phyloP scores from a whole-genome alignment of 2,888 invertebrate genomes.

The Lasioglossum morio region DNA sequence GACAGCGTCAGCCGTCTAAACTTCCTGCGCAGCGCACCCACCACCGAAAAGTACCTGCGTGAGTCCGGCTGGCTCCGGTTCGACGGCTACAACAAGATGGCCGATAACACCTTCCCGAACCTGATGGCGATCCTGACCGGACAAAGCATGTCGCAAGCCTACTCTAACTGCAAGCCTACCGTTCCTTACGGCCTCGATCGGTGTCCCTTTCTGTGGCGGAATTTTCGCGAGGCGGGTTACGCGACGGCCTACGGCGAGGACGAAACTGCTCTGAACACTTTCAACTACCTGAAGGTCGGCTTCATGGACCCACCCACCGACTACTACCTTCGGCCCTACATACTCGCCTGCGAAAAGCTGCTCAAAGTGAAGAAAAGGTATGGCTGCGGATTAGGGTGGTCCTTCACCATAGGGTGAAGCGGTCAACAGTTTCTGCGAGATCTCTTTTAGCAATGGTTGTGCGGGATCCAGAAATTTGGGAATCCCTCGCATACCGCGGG shows the following conservation, averaged over 20 bases:
- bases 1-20: slow-evolving; percentile 94
- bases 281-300: slow-evolving; percentile 90
- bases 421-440: background rate
- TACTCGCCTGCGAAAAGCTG: slow-evolving; percentile 88
- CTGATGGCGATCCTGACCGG: slow-evolving; percentile 93
- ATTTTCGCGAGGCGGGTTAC: slow-evolving; percentile 89
- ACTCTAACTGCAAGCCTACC: slow-evolving; percentile 86
- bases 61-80: slow-evolving; percentile 90
- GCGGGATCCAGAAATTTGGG: no score
- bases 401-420: background rate
- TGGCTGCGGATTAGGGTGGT: background rate
- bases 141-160: slow-evolving; percentile 85
- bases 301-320: slow-evolving; percentile 92
- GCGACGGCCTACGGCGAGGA: slow-evolving; percentile 94
- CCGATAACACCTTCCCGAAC: slow-evolving; percentile 96
- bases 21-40: slow-evolving; percentile 90
- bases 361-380: slow-evolving; percentile 81
- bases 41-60: slow-evolving; percentile 89
- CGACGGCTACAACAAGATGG: slow-evolving; percentile 92
- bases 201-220: slow-evolving; percentile 92
- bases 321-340: slow-evolving; percentile 92
- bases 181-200: slow-evolving; percentile 87
- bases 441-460: background rate
- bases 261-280: slow-evolving; percentile 89
- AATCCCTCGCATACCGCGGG: no score